A percentile compares a stretch with the other conserved stretches of the same genome.
These are phyloP conservation scores for Allophyes oxyacanthae DNA, from an alignment of 2,888 invertebrate genomes.

Conservation along the genomic window DNA sequence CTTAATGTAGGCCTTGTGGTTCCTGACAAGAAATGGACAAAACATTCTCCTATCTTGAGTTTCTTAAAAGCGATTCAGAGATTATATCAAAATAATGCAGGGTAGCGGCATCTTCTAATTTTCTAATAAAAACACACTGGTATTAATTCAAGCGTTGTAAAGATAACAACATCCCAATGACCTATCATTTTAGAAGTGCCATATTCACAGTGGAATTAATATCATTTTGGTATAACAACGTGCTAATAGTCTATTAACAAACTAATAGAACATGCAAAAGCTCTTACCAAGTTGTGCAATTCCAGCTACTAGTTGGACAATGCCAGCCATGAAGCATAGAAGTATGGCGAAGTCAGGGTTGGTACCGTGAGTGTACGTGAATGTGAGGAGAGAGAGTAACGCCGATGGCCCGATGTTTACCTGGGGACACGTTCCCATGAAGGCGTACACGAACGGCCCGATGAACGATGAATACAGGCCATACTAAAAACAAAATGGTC, in stretches of 20 bases:
- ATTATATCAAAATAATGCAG: no score
- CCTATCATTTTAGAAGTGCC: no score
- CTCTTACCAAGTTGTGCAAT: constrained; percentile 90
- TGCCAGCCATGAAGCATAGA: constrained; percentile 91
- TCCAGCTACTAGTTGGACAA: constrained; percentile 91
- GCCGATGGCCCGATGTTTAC: constrained; percentile 92
- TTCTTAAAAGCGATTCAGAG: no score
- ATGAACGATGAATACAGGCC: constrained; percentile 95
- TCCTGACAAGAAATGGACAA: no score
- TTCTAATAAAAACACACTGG: no score
- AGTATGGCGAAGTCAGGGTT: constrained; percentile 90
- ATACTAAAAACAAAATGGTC: constrained; percentile 88
- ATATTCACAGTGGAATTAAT: no score
- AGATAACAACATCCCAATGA: no score
- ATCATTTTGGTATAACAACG: no score
- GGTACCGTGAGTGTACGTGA: constrained; percentile 90
- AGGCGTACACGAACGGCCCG: constrained; percentile 93
- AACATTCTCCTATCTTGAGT: no score
- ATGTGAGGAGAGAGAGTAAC: constrained; percentile 93
- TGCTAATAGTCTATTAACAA: neutral
- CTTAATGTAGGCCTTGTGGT: no score
- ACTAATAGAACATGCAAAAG: neutral
- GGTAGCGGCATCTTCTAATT: no score
- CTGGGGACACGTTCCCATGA: constrained; percentile 93
- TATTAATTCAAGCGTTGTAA: no score